Conservation (phyloP, 2,113 vertebrate species). For the Oceanodroma tethys region DNA sequence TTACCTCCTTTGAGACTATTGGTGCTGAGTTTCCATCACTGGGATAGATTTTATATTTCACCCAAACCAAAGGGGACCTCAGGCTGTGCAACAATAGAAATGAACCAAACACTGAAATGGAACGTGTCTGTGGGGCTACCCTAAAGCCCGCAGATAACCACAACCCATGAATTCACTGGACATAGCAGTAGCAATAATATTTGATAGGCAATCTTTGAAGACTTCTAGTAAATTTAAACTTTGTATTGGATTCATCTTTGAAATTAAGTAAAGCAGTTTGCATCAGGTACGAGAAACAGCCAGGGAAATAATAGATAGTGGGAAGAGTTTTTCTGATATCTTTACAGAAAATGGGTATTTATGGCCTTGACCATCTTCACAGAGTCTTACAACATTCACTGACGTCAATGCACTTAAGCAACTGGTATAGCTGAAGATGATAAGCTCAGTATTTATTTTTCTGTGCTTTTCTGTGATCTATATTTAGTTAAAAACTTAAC, state of each 20-base stretch:
- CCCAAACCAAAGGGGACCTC: neutral
- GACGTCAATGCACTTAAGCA: neutral
- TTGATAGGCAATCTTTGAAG: neutral
- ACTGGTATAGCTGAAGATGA: neutral
- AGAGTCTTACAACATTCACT: neutral
- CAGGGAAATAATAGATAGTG: neutral
- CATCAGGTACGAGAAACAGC: neutral
- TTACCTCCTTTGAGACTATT: conserved; percentile 32
- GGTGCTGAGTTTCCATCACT: neutral
- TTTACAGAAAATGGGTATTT: neutral
- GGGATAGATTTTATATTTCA: neutral
- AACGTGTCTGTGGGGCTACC: neutral
- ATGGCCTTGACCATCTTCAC: neutral
- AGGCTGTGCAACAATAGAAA: neutral
- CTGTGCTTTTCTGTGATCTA: neutral
- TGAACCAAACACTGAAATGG: neutral
- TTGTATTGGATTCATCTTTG: neutral
- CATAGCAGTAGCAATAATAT: neutral
- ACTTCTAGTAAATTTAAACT: neutral
- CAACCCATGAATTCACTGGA: neutral
- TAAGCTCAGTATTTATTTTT: neutral
- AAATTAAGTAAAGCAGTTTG: neutral
- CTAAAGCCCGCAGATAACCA: neutral
- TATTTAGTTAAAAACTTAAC: neutral
- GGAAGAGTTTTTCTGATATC: neutral